Conservation (phyloP, 2,797 vertebrate genomes). For the Dendrocincla fuliginosa region DNA sequence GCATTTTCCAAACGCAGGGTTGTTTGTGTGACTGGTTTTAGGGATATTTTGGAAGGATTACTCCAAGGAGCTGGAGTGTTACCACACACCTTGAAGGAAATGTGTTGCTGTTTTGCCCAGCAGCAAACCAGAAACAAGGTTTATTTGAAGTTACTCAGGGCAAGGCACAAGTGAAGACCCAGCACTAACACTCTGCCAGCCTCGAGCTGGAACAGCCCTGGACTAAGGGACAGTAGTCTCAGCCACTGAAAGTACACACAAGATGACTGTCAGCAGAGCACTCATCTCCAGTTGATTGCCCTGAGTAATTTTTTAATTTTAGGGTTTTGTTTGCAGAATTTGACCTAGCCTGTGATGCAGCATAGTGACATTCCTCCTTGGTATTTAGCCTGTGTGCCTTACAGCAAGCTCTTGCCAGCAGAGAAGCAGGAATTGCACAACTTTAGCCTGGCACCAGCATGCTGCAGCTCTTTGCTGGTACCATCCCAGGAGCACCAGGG, state of each 20-base stretch:
- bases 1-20: background rate
- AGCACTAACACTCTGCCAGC: background rate
- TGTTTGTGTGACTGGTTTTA: background rate
- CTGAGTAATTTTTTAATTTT: constrained; percentile 21
- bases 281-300: background rate
- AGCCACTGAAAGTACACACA: background rate
- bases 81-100: background rate
- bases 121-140: too few species aligned
- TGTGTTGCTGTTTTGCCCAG: background rate
- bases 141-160: background rate
- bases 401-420: background rate
- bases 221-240: background rate
- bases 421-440: background rate
- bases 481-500: background rate
- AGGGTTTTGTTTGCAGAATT: background rate
- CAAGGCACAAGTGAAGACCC: background rate
- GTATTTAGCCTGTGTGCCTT: background rate
- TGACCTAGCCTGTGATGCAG: background rate
- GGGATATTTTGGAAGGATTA: background rate
- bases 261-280: background rate
- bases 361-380: background rate
- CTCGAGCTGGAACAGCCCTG: background rate
- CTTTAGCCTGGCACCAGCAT: background rate
- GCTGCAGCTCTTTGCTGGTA: background rate
- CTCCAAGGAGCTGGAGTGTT: background rate